Percentiles rank a stretch among this genome's conserved stretches.
Evolutionary conservation across 2,113 vertebrate species (phyloP).

Genomic region (Petrocephalus zakoni): DNA sequence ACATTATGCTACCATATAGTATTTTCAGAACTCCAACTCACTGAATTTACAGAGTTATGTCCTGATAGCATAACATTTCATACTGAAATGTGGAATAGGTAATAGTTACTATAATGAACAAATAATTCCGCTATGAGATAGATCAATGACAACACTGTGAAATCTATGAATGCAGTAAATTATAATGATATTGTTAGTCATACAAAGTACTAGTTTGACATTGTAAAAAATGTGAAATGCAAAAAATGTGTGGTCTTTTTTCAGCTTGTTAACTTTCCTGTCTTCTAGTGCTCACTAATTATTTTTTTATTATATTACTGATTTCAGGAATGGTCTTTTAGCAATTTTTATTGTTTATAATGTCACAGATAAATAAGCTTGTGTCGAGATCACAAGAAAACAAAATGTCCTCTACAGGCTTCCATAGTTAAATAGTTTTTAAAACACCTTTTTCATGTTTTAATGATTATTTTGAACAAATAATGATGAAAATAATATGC

Average conservation of each 20-base stretch:
- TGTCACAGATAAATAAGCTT: background rate
- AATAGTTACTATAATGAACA: background rate
- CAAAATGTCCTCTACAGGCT: no score
- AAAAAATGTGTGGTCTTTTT: background rate
- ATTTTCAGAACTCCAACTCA: background rate
- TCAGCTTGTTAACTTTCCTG: background rate
- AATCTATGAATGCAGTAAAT: background rate
- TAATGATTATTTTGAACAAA: no score
- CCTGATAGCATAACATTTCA: background rate
- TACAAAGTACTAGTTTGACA: background rate
- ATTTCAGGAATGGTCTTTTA: background rate
- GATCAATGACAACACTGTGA: background rate
- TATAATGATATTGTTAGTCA: background rate
- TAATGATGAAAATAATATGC: no score
- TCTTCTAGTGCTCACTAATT: no score
- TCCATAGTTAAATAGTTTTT: no score
- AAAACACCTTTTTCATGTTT: no score
- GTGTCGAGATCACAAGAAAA: no score
- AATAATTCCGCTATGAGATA: background rate
- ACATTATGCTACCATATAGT: background rate
- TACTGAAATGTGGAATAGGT: background rate
- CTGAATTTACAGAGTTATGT: background rate
- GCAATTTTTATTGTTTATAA: background rate
- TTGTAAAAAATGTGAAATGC: no score
- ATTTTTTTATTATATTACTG: no score